Evolutionary conservation across 2,888 invertebrate species (phyloP), one percentile per base, ranked within the genome.

Genomic region (Argyresthia albistria): DNA sequence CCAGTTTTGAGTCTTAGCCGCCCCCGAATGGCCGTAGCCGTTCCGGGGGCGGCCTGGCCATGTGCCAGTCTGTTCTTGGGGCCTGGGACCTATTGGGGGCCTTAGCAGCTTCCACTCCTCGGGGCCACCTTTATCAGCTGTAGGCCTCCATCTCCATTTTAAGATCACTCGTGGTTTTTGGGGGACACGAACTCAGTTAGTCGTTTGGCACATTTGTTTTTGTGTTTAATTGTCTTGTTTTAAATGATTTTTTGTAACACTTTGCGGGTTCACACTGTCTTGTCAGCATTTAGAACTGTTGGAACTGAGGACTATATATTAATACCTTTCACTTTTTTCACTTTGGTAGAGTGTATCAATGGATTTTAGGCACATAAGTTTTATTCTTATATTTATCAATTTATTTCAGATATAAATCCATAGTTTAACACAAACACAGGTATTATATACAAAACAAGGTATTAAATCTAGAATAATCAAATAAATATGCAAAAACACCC

Each of bases 101-200:
- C 73, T 76, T 76, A 66, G 76, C 87, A 87, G 80, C 69, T 87
- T 87, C 87, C 87, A 87, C 74, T 83, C 84, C 73, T 79, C 76
- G 59, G 63, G 62, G 53, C 63, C 70, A 62, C 67, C 58, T 59
- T 58, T 76, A 78, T 87, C 86, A 84, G 80, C 83, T 83, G 76
- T 68, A 47, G 67, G 80, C 56, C 73, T 69, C 83, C 81, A 87
- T 64, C 79, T 70, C 87, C 87, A 87, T 78, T 87, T 87, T 63
- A 80, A 86, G 76, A 87, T 87, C 87, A 87, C 83, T 71, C 78
- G 80, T 81, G 71, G 69, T 75, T 78, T 67, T 65, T 56, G 25
- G 11, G 8, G 10, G 8, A 7, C n/a, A 4, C 1, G 16, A 14
- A 35, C 11, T 70, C 62, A 74, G 60, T 67, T 68, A 74, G 67